Conservation (phyloP, 2,797 vertebrate species). For the Melanotaenia parkinsoni region DNA sequence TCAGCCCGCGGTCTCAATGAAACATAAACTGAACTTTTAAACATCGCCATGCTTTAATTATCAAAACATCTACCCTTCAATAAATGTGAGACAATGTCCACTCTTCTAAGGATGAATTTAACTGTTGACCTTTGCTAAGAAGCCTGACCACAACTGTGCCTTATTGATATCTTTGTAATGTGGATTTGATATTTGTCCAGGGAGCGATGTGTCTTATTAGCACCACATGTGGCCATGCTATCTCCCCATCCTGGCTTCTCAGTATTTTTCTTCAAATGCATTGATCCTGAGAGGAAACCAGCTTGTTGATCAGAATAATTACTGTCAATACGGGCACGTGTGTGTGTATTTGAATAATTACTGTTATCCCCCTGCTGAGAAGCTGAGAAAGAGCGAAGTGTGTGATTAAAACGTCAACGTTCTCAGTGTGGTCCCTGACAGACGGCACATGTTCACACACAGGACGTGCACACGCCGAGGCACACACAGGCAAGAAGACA, state of each 20-base stretch:
- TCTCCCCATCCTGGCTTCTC: conserved; percentile 40
- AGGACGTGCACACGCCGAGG: conserved; percentile 27
- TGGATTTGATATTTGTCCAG: conserved; percentile 74
- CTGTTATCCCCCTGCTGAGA: conserved; percentile 78
- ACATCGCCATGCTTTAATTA: conserved; percentile 50
- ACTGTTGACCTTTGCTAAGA: conserved; percentile 69
- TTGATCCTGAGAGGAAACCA: conserved; percentile 84
- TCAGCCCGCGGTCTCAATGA: conserved; percentile 4
- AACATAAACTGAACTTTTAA: conserved; percentile 24
- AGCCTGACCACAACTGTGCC: conserved; percentile 52
- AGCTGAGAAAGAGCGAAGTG: conserved; percentile 73
- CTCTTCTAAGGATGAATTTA: conserved; percentile 59
- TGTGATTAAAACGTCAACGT: conserved; percentile 83
- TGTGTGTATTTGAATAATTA: conserved; percentile 80
- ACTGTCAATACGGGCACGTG: conserved; percentile 76
- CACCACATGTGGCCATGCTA: conserved; percentile 66
- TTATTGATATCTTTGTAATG: conserved; percentile 71
- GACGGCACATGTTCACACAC: conserved; percentile 59
- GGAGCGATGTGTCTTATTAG: conserved; percentile 68
- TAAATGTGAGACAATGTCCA: conserved; percentile 47
- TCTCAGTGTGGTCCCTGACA: conserved; percentile 71
- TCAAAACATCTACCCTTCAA: conserved; percentile 68
- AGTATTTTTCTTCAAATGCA: conserved; percentile 72
- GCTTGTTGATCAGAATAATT: conserved; percentile 85
- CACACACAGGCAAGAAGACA: conserved; percentile 30